These are phyloP conservation scores for Drosophila kanekoi DNA, from an alignment of 2,888 invertebrate species.

Conservation along the genomic window DNA sequence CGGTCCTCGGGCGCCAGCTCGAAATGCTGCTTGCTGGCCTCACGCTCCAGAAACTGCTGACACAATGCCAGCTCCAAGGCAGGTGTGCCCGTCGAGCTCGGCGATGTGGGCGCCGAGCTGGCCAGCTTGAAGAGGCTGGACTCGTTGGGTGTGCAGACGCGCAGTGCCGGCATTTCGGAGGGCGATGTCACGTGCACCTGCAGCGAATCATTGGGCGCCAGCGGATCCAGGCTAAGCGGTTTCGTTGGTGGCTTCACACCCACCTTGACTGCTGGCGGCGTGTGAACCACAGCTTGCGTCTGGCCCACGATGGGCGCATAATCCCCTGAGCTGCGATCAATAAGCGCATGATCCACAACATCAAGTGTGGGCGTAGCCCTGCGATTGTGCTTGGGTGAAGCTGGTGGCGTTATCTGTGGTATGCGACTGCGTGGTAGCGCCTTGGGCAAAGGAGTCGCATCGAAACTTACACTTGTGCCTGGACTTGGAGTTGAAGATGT, in stretches of 20 bases:
- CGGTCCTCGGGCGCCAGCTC: conserved; percentile 47
- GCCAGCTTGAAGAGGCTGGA: conserved; percentile 79
- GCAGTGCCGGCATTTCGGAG: conserved; percentile 65
- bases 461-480: neutral
- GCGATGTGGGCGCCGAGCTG: conserved; percentile 73
- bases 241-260: conserved; percentile 19
- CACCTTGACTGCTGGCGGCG: conserved; percentile 41
- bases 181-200: conserved; percentile 53
- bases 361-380: conserved; percentile 27
- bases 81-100: conserved; percentile 32
- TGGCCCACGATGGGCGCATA: conserved; percentile 64
- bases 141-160: conserved; percentile 88
- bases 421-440: conserved; percentile 75
- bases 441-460: conserved; percentile 50
- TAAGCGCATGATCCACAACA: conserved; percentile 45
- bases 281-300: conserved; percentile 63
- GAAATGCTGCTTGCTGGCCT: conserved; percentile 40
- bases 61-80: conserved; percentile 64
- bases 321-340: conserved; percentile 54
- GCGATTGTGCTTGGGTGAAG: conserved; percentile 61
- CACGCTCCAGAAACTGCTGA: conserved; percentile 57
- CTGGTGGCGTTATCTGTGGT: conserved; percentile 76
- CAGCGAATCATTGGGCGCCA: conserved; percentile 69
- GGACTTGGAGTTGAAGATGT: conserved; percentile 11
- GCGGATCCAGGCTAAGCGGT: conserved; percentile 43